phyloP scores from a whole-genome alignment of 2,797 vertebrate species.

The Lycodopsis pacificus region DNA sequence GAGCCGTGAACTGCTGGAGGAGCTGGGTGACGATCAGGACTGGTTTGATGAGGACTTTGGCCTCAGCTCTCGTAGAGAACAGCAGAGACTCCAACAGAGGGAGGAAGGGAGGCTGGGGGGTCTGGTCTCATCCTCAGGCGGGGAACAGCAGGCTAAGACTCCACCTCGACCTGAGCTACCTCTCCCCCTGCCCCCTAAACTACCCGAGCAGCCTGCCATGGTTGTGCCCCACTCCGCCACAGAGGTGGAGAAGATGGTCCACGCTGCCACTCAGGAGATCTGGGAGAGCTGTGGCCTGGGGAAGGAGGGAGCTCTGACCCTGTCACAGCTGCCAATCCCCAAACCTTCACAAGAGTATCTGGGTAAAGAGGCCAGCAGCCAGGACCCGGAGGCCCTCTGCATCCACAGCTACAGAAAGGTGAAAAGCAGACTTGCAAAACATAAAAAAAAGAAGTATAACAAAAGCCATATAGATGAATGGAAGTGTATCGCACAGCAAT shows the following conservation, averaged over 20 bases:
- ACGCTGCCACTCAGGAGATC: constrained; percentile 88
- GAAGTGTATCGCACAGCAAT: not conserved
- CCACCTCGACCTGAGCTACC: constrained; percentile 83
- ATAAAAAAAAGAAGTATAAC: not conserved
- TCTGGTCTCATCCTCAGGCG: constrained; percentile 75
- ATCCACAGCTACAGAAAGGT: constrained; percentile 93
- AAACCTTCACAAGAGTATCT: constrained; percentile 81
- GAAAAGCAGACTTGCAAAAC: constrained; percentile 4
- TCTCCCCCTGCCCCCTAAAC: constrained; percentile 81
- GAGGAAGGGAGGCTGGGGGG: constrained; percentile 67
- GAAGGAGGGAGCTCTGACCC: constrained; percentile 75
- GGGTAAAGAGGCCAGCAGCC: constrained; percentile 71
- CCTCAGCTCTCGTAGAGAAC: constrained; percentile 90
- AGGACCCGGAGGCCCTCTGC: constrained; percentile 87
- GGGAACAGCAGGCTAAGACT: constrained; percentile 78
- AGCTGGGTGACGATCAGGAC: constrained; percentile 93
- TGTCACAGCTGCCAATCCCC: constrained; percentile 70
- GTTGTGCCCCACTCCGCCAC: constrained; percentile 89
- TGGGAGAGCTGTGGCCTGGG: constrained; percentile 90
- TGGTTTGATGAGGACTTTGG: constrained; percentile 99
- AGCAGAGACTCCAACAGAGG: constrained; percentile 85
- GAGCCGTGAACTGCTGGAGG: constrained; percentile 90
- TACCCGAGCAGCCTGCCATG: constrained; percentile 88
- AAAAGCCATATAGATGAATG: not conserved
- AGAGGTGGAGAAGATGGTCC: constrained; percentile 92